Conservation (phyloP, 2,797 vertebrate species). For the Megalops cyprinoides region DNA sequence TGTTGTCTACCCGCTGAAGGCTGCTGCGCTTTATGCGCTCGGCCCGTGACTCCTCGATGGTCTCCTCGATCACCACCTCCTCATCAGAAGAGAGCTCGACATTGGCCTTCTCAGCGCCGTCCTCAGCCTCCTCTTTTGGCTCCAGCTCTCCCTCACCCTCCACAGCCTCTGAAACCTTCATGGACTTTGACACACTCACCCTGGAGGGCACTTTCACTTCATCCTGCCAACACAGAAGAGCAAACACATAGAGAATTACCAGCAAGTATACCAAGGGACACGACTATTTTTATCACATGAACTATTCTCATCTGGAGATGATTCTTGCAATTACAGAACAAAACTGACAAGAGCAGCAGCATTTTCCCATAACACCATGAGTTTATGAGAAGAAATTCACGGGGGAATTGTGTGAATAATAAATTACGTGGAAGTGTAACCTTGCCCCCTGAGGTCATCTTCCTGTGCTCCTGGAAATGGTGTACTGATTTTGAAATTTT, state of each 20-base stretch:
- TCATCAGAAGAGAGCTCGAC: conserved; percentile 93
- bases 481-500: too few species aligned
- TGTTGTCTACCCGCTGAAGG: conserved; percentile 89
- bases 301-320: too few species aligned
- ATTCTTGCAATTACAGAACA: neutral
- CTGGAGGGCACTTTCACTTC: conserved; percentile 92
- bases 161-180: conserved; percentile 82
- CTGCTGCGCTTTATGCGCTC: conserved; percentile 92
- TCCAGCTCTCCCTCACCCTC: conserved; percentile 81
- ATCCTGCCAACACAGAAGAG: conserved; percentile 73
- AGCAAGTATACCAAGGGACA: neutral
- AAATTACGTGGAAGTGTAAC: too few species aligned
- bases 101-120: conserved; percentile 80
- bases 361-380: neutral
- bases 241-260: neutral
- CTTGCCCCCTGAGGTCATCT: too few species aligned
- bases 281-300: too few species aligned
- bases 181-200: conserved; percentile 87
- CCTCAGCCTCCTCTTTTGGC: conserved; percentile 75
- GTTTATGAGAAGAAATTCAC: too few species aligned
- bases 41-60: conserved; percentile 87
- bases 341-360: too few species aligned
- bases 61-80: conserved; percentile 88
- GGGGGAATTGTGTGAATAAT: too few species aligned
- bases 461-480: too few species aligned